Evolutionary conservation across 2,888 invertebrate species (phyloP), one percentile per base, ranked within the genome.

Genomic region (Drosophila mercatorum): DNA sequence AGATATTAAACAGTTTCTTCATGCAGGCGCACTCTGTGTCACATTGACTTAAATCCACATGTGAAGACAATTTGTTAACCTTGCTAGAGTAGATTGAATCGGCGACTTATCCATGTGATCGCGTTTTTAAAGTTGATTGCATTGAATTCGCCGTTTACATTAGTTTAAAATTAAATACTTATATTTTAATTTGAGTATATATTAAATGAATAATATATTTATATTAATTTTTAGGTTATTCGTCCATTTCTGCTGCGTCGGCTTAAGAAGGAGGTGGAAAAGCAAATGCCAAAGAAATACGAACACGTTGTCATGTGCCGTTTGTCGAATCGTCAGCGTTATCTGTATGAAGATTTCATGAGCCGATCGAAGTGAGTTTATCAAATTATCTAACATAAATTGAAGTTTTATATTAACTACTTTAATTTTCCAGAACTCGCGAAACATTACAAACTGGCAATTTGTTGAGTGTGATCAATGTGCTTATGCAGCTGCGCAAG

Each of bases 331-430:
- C 95, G 99, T 43, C 99, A 99, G 93, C 95, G 99, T 76, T 98
- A 95, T 94, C 95, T 99, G 68, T 99, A 99, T 94, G 99, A 99
- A 93, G 99, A 99, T 93, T 99, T 99, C 94, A 99, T 99, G 99
- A 96, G 98, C 61, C 95, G 98, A 89, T 96, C 98, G 91, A 97
- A 97, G 97, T 97, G 93, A 94, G 95, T 94, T 34, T 17, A 10
- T 26, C 5, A 40, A 44, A 0, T 40, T 7, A 11, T 6, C 8
- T 12, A 44, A 5, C 0, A 7, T 2, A 12, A 34, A 41, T 11
- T 6, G 1, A 14, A 0, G 4, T 10, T 8, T 10, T 17, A 22
- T 12, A 12, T 52, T 34, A 34, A 28, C 0, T 0, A 4, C 10
- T 36, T 47, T 14, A 36, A 5, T 31, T 57, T 46, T 67, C 31